These are phyloP conservation scores for Burhinus oedicnemus DNA, from an alignment of 2,113 vertebrate species.

Conservation along the genomic window DNA sequence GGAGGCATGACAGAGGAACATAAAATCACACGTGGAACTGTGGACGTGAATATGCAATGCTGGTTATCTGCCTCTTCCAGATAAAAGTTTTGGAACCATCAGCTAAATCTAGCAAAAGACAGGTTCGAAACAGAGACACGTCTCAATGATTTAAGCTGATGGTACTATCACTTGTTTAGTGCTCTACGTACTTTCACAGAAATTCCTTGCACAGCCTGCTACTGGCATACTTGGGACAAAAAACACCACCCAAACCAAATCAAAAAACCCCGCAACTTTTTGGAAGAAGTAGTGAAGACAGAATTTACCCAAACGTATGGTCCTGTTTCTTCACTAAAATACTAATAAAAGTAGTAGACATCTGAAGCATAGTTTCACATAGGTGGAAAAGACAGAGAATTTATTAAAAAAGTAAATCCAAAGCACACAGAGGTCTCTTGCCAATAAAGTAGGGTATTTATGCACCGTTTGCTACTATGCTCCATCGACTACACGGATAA, in stretches of 20 bases:
- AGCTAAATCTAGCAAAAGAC: background rate
- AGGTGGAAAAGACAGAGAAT: background rate
- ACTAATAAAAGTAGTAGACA: background rate
- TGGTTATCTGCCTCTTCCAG: background rate
- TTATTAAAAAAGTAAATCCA: background rate
- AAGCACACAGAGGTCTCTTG: background rate
- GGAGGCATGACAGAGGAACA: background rate
- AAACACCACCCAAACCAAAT: background rate
- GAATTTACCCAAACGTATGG: background rate
- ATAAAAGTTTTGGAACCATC: background rate
- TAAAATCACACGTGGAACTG: background rate
- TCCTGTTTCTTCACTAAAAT: background rate
- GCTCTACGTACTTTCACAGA: background rate
- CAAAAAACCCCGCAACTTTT: background rate
- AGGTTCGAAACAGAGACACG: background rate
- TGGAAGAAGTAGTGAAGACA: background rate
- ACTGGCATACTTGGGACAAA: background rate
- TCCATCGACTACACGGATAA: background rate
- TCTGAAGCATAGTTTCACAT: background rate
- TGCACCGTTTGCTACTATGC: background rate
- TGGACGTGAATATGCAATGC: background rate
- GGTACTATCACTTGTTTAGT: background rate
- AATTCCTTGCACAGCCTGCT: background rate
- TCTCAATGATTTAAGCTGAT: background rate
- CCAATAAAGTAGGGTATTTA: background rate